Evolutionary conservation across 2,888 invertebrate genomes (phyloP).

Genomic region (Strigamia crassipes): DNA sequence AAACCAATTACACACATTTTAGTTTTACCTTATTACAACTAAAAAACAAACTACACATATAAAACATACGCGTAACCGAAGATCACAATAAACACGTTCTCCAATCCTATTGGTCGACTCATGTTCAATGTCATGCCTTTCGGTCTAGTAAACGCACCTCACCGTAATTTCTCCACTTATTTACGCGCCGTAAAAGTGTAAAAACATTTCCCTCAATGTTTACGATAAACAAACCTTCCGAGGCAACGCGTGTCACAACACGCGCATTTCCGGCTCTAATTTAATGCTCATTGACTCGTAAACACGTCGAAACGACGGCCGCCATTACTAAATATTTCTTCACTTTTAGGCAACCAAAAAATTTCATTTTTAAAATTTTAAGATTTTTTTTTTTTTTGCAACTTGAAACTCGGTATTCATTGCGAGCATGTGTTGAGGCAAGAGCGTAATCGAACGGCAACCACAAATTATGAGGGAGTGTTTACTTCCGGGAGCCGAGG

Average conservation of each 20-base stretch:
- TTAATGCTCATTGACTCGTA: neutral
- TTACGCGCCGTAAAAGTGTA: neutral
- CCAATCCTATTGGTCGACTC: too few relatives aligned
- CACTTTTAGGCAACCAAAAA: neutral
- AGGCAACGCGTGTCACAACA: neutral
- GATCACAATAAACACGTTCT: too few relatives aligned
- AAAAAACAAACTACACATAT: too few relatives aligned
- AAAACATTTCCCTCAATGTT: too few relatives aligned
- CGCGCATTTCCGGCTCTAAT: neutral
- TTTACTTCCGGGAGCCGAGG: slow-evolving; percentile 18
- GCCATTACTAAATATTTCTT: neutral
- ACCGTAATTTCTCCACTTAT: neutral
- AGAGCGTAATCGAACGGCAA: neutral
- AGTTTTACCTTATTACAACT: too few relatives aligned
- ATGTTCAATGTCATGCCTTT: too few relatives aligned
- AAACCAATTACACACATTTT: too few relatives aligned
- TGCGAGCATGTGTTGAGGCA: neutral
- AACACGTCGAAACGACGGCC: neutral
- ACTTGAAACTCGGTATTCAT: neutral
- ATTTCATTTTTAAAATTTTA: neutral
- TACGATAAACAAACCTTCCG: too few relatives aligned
- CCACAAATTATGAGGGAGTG: slow-evolving; percentile 17
- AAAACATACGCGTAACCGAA: too few relatives aligned
- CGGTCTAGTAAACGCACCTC: too few relatives aligned
- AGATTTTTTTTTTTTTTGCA: neutral